Evolutionary conservation across 2,888 invertebrate genomes (phyloP).

Genomic region (Catocala nupta): DNA sequence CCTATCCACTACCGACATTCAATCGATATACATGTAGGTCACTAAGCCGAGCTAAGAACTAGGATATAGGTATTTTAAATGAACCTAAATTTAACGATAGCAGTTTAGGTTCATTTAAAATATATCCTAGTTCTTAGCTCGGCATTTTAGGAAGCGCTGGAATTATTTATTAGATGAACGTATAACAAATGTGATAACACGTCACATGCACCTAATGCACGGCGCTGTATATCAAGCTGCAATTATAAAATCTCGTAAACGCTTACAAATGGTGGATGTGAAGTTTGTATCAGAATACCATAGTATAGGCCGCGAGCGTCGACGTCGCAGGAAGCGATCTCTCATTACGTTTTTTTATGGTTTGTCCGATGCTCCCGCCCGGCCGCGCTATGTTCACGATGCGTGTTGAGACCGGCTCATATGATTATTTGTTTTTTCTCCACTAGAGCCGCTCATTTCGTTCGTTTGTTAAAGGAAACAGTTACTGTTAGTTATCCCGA

Average conservation of each 20-base stretch:
- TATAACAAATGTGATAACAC: not conserved
- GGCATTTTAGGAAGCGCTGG: no score
- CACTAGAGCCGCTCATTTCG: conserved; percentile 46
- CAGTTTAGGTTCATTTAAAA: no score
- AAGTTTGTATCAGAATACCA: conserved; percentile 51
- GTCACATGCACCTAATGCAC: not conserved
- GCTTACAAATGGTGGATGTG: conserved; percentile 36
- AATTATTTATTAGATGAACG: no score
- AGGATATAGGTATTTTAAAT: no score
- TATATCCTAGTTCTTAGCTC: no score
- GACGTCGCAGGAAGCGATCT: conserved; percentile 84
- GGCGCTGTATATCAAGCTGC: conserved; percentile 4
- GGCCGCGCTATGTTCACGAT: conserved; percentile 57
- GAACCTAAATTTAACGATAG: no score
- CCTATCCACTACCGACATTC: no score
- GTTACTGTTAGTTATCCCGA: not conserved
- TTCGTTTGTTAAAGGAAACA: conserved; percentile 30
- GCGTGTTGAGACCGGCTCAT: conserved; percentile 53
- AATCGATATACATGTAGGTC: no score
- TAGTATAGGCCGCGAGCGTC: conserved; percentile 65
- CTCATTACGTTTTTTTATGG: conserved; percentile 85
- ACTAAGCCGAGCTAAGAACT: no score
- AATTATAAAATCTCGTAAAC: conserved; percentile 38
- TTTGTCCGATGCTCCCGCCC: conserved; percentile 79
- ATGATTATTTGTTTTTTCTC: conserved; percentile 55